These are phyloP conservation scores for Antitype chi DNA, from an alignment of 2,888 invertebrate species.

Conservation along the genomic window DNA sequence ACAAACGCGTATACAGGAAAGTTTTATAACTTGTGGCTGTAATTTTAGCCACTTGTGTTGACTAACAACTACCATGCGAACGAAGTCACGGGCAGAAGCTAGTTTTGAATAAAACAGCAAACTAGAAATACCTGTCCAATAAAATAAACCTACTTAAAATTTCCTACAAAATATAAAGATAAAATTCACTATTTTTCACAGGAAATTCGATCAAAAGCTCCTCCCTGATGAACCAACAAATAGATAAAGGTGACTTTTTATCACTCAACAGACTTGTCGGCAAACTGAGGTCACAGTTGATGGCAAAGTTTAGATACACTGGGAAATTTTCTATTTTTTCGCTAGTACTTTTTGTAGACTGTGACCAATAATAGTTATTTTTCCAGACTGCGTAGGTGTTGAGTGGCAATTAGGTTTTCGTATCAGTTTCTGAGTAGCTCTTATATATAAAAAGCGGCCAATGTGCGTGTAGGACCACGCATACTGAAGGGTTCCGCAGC, in stretches of 20 bases:
- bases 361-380: background rate
- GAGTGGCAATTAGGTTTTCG: constrained; percentile 7
- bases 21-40: no score
- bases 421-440: constrained; percentile 12
- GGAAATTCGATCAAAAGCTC: constrained; percentile 28
- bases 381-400: constrained; percentile 1
- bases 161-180: constrained; percentile 2
- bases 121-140: no score
- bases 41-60: no score
- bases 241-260: constrained; percentile 32
- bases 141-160: background rate
- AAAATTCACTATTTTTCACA: constrained; percentile 21
- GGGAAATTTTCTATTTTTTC: constrained; percentile 27
- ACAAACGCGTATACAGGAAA: no score
- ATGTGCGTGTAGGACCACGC: background rate
- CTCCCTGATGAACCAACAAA: constrained; percentile 44
- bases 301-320: constrained; percentile 50
- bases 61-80: no score
- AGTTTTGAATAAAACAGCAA: no score
- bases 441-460: background rate
- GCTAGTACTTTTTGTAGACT: constrained; percentile 12
- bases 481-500: no score
- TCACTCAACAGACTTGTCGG: constrained; percentile 13
- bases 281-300: constrained; percentile 38
- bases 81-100: no score